phyloP scores from a whole-genome alignment of 35 echinoderm and acorn worm genomes.

The Ophiothrix spiculata region DNA sequence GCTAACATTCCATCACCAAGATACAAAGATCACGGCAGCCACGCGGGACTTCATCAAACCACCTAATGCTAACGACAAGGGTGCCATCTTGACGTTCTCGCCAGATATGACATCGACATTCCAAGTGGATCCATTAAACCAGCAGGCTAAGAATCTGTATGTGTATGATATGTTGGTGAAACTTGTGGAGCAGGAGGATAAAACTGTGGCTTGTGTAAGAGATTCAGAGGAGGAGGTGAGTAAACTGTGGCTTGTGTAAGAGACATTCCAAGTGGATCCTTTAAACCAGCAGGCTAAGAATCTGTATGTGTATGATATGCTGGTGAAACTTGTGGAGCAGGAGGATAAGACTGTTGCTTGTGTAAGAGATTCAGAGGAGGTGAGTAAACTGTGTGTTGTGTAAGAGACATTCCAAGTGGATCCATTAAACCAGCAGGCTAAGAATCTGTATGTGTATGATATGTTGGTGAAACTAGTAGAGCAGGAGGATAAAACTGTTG shows the following conservation, averaged over 20 bases:
- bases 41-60: constrained; percentile 95
- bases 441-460: constrained; percentile 85
- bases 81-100: constrained; percentile 69
- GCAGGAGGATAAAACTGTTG: constrained; percentile 78
- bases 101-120: constrained; percentile 94
- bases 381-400: no score
- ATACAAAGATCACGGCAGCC: constrained; percentile 86
- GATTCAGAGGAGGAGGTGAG: constrained; percentile 95
- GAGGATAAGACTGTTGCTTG: constrained; percentile 79
- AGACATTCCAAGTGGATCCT: constrained; percentile 96
- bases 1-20: constrained; percentile 95
- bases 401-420: constrained; percentile 99
- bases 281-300: constrained; percentile 71
- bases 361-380: constrained; percentile 93
- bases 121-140: constrained; percentile 78
- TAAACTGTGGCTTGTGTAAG: no score
- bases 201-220: constrained; percentile 66
- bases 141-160: constrained; percentile 73
- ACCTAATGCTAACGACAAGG: constrained; percentile 95
- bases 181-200: constrained; percentile 79
- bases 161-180: constrained; percentile 81
- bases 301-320: constrained; percentile 74
- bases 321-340: constrained; percentile 70
- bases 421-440: constrained; percentile 61
- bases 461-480: constrained; percentile 73